Conservation (phyloP, 2,113 vertebrate species). For the Clarias batrachus region DNA sequence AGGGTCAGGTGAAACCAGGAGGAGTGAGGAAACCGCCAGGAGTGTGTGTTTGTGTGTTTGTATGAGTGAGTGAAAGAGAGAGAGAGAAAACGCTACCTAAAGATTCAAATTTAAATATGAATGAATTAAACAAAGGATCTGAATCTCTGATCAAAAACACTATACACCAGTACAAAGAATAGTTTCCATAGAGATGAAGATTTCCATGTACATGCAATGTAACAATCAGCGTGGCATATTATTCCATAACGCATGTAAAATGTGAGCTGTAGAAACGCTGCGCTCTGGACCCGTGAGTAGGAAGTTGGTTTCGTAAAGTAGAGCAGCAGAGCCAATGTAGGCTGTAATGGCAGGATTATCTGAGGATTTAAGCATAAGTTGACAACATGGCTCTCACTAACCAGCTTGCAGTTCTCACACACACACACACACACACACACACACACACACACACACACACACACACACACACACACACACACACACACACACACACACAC, state of each 20-base stretch:
- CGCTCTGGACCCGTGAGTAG: background rate
- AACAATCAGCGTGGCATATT: background rate
- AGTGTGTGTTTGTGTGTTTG: constrained; percentile 5
- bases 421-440: background rate
- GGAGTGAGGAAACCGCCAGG: background rate
- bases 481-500: background rate
- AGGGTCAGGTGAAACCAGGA: constrained; percentile 45
- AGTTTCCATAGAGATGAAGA: constrained; percentile 46
- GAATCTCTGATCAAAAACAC: background rate
- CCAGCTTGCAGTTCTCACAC: background rate
- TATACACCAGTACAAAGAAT: background rate
- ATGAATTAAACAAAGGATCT: background rate
- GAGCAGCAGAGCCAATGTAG: background rate
- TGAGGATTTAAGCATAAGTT: constrained; percentile 14
- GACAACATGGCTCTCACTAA: constrained; percentile 26
- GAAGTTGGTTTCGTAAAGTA: background rate
- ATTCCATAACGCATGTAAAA: too few species aligned
- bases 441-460: too few species aligned
- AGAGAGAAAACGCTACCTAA: background rate
- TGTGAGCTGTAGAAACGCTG: background rate
- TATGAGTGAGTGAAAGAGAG: background rate
- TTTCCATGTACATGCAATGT: constrained; percentile 9
- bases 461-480: background rate
- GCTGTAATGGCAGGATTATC: constrained; percentile 20
- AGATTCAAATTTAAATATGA: background rate